Base-by-base conservation (phyloP, 2,888 invertebrate species). In the Ormyrus pomaceus region DNA sequence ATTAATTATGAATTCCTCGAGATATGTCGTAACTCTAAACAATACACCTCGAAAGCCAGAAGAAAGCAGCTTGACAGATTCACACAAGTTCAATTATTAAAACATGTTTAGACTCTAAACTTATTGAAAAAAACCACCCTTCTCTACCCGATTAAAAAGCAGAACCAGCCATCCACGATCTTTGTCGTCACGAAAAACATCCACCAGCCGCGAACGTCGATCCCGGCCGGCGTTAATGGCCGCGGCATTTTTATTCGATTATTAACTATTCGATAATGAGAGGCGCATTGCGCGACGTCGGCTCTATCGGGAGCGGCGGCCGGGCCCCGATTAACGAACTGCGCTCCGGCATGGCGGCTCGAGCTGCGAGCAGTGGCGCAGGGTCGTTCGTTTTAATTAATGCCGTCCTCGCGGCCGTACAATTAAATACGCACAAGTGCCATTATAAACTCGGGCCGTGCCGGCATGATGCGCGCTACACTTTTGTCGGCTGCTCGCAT, bases 251-350 rank as follows among this genome's bases (percentile, higher is more conserved):
- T 79, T 68, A 51, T 69, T 61, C 66, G 73, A 74, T 79, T 79
- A 69, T 79, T 74, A 69, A 74, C 73, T 74, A 68, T 79, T 74
- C 62, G 45, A 69, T 79, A 79, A 74, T 64, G 62, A 79, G 66
- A 50, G 11, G 56, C 64, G 61, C 73, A 72, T 72, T 70, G 34
- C 50, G 13, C 51, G 6, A 48, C 19, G 19, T 19, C 10, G 55
- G n/a, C n/a, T 34, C 46, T 19, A 19, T 19, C 19, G 19, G 19
- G 19, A 19, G 19, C 34, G 9, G 61, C 46, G 45, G 4, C 11
- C 13, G 50, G 9, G 46, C n/a, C 56, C 45, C 68, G 46, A 9
- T 61, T 68, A 69, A 68, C 46, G 48, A n/a, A 11, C 13, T 9
- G 46, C 10, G 65, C 50, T 50, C 19, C 19, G 19, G 13, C 13